phyloP scores from a whole-genome alignment of 92 coral and sea anemone genomes.

The Epizoanthus rinbou region DNA sequence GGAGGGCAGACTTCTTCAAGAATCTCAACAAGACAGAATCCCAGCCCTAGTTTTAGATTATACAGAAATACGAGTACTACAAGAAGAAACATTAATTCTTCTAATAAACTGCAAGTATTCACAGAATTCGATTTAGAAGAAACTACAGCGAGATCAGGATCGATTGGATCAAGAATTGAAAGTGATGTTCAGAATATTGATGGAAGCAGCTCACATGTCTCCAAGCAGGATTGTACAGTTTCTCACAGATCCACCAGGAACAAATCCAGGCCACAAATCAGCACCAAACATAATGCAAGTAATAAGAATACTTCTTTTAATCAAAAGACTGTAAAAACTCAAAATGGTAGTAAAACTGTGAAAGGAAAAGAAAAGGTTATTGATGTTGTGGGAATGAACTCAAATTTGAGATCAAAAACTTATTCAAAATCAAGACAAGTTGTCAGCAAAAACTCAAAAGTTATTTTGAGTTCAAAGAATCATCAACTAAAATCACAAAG shows the following conservation, averaged over 20 bases:
- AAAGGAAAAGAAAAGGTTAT: conserved; percentile 60
- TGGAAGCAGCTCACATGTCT: not conserved
- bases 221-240: not conserved
- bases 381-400: conserved; percentile 38
- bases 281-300: conserved; percentile 8
- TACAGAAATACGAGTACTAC: conserved; percentile 20
- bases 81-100: conserved; percentile 21
- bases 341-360: conserved; percentile 15
- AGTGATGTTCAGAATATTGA: conserved; percentile 1
- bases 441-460: conserved; percentile 48
- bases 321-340: not conserved
- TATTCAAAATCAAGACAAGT: conserved; percentile 34
- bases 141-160: not conserved
- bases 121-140: conserved; percentile 19
- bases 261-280: conserved; percentile 2
- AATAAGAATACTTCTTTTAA: not conserved
- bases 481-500: conserved; percentile 34
- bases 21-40: not conserved
- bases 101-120: conserved; percentile 32
- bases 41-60: not conserved
- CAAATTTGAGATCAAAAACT: conserved; percentile 53
- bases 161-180: not conserved
- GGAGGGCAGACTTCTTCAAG: not conserved
- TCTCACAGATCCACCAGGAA: conserved; percentile 23
- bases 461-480: conserved; percentile 41